Base-by-base conservation (phyloP, 2,797 vertebrate genomes). In the Discoglossus pictus region DNA sequence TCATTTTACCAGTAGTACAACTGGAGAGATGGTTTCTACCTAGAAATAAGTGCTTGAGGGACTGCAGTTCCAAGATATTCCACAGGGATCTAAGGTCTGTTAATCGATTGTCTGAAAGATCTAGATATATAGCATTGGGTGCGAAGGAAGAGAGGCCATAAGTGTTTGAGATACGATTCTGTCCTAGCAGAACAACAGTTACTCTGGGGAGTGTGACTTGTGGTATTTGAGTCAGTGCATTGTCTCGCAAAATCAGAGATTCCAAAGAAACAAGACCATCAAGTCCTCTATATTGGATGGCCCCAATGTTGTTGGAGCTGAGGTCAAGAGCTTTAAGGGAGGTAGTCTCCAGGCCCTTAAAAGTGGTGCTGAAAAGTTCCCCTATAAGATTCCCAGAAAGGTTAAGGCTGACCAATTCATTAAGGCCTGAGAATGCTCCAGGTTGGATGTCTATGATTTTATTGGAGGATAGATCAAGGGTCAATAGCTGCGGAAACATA, bases 371-470 rank as follows among this genome's bases (percentile, higher is more conserved):
- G 10, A 55, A 58, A 20, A 79, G 31, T 4, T 73, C 73, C n/a
- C 75, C 76, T 4, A 79, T 46, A 1, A 79, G 61, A 34, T 79
- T 79, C 36, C 35, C 2, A 9, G 78, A 79, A 21, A 79, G 65
- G 11, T 79, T 76, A 0, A 78, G 74, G 3, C 47, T 67, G 0
- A 39, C 43, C 1, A 79, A 48, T 12, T 54, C 7, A 3, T 2
- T 15, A 39, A 79, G 31, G 11, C 75, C 70, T 2, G 43, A 27
- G 18, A 79, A 79, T 11, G 73, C 58, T 2, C 69, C 70, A 1
- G 18, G 20, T 1, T 17, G 46, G 21, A 79, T 76, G n/a, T 15
- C 2, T 1, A n/a, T 63, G 4, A 77, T 72, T 42, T 72, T 21
- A 40, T 68, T 73, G 24, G 42, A 64, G 10, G 67, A 50, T 16